These are phyloP conservation scores for Himantopus leucocephalus DNA, from an alignment of 2,113 vertebrate genomes.

Conservation along the genomic window DNA sequence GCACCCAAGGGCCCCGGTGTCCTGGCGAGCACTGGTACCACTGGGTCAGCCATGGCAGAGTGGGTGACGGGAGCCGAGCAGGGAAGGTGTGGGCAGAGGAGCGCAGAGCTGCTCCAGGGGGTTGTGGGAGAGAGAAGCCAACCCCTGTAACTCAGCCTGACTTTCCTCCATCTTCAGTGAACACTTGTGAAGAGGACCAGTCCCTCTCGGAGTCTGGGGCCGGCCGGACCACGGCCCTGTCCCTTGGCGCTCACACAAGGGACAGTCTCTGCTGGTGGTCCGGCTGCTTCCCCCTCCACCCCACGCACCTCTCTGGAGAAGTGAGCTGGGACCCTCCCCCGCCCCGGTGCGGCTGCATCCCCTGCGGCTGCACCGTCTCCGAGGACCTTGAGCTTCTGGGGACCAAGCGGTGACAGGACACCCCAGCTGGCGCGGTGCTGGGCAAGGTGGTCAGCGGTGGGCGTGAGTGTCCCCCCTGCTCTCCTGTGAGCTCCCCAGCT, in stretches of 20 bases:
- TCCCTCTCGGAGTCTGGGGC: neutral
- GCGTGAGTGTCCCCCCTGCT: accelerated
- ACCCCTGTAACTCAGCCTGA: too few species aligned
- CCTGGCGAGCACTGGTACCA: accelerated
- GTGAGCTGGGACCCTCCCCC: neutral
- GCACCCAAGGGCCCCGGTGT: accelerated
- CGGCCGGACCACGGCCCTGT: neutral
- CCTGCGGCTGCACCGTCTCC: accelerated
- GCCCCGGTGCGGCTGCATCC: neutral
- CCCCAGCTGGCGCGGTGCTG: accelerated
- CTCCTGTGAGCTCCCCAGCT: neutral
- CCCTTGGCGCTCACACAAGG: neutral
- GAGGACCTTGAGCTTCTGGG: neutral
- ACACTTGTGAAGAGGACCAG: slow-evolving; percentile 52
- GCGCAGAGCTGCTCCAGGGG: neutral
- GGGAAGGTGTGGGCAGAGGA: neutral
- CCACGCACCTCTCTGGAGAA: neutral
- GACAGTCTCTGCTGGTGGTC: neutral
- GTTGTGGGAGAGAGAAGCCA: neutral
- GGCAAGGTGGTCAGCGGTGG: neutral
- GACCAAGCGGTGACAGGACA: neutral
- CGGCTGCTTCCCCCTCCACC: neutral
- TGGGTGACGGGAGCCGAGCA: neutral
- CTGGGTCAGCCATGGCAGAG: neutral
- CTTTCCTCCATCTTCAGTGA: slow-evolving; percentile 5